phyloP scores from a whole-genome alignment of 2,888 invertebrate species.

The Melinaea menophilus region DNA sequence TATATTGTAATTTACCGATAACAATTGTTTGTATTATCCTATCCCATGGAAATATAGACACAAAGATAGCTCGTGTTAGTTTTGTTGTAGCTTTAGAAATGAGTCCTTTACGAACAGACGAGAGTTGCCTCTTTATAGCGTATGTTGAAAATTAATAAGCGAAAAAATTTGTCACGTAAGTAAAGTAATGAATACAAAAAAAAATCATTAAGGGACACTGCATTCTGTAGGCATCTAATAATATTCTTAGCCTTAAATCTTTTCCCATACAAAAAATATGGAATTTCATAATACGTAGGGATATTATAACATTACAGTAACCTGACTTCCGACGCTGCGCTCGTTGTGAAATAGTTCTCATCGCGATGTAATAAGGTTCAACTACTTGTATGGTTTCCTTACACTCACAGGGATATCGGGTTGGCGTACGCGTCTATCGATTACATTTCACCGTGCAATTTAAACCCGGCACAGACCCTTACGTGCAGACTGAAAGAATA shows the following conservation, averaged over 20 bases:
- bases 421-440: constrained; percentile 24
- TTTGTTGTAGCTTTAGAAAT: no score
- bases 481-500: background rate
- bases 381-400: constrained; percentile 12
- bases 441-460: constrained; percentile 25
- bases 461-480: constrained; percentile 16
- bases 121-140: no score
- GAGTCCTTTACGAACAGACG: no score
- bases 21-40: no score
- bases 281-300: constrained; percentile 24
- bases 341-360: constrained; percentile 7
- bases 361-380: constrained; percentile 2
- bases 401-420: constrained; percentile 30
- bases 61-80: no score
- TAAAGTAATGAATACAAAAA: no score
- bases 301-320: constrained; percentile 25
- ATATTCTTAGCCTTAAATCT: constrained; percentile 5
- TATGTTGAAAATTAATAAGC: no score
- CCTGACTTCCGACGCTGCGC: constrained; percentile 17
- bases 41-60: no score
- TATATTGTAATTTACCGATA: no score
- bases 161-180: no score
- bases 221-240: background rate
- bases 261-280: constrained; percentile 20
- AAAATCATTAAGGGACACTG: no score